phyloP scores from a whole-genome alignment of 2,797 vertebrate species.

The Spheniscus humboldti region DNA sequence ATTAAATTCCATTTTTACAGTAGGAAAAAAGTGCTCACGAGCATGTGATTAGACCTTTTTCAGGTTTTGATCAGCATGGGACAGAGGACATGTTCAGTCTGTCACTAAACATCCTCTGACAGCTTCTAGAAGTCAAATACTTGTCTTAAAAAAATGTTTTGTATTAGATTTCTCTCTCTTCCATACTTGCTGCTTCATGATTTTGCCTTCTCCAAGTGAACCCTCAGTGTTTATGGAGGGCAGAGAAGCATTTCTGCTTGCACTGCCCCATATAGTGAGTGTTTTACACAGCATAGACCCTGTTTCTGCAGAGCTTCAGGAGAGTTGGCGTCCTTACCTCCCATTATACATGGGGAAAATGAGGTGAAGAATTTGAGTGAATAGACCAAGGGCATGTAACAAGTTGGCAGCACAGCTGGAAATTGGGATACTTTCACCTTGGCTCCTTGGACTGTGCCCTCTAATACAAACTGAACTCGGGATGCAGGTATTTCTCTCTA shows the following conservation, averaged over 20 bases:
- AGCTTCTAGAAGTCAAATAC: neutral
- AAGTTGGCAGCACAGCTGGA: neutral
- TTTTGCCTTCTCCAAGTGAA: neutral
- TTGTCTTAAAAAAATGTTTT: neutral
- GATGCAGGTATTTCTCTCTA: neutral
- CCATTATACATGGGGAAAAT: neutral
- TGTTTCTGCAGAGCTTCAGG: neutral
- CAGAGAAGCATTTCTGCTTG: neutral
- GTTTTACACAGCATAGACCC: neutral
- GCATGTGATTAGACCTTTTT: neutral
- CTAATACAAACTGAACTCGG: neutral
- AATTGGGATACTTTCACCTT: neutral
- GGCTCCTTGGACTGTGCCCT: neutral
- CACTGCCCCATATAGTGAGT: neutral
- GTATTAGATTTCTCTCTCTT: neutral
- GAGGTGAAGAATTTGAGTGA: neutral
- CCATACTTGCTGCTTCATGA: neutral
- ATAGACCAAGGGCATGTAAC: neutral
- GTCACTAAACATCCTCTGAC: neutral
- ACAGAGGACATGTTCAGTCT: neutral
- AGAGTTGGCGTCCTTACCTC: neutral
- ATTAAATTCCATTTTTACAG: constrained; percentile 17
- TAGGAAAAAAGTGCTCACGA: neutral
- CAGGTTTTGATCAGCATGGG: neutral
- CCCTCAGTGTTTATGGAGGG: neutral